A percentile compares a stretch with the other conserved stretches of the same genome.
phyloP scores from a whole-genome alignment of 2,113 vertebrate species.

The Orthonyx spaldingii region DNA sequence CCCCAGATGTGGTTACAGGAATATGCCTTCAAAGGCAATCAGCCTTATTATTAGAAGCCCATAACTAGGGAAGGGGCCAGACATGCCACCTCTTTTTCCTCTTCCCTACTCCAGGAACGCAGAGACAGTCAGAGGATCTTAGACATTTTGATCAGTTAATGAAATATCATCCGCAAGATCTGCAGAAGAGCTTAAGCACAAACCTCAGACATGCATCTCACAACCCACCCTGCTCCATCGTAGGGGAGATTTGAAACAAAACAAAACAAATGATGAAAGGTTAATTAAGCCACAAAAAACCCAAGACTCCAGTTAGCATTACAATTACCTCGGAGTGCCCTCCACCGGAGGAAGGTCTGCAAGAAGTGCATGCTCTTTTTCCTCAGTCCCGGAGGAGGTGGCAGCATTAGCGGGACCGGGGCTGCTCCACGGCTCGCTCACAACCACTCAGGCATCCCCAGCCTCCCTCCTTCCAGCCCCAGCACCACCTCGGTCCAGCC shows the following conservation, averaged over 20 bases:
- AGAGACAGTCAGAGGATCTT: fast-evolving
- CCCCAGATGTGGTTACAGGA: background rate
- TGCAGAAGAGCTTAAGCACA: background rate
- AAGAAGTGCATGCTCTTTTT: slow-evolving; percentile 67
- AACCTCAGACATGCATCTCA: background rate
- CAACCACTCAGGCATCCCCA: background rate
- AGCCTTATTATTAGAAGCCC: background rate
- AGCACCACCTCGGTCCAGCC: background rate
- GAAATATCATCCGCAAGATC: background rate
- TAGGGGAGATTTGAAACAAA: background rate
- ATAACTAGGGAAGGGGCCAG: background rate
- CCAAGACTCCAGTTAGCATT: background rate
- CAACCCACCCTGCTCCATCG: background rate
- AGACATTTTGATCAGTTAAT: background rate
- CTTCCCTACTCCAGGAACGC: background rate
- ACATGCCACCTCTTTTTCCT: background rate
- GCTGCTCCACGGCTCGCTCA: background rate
- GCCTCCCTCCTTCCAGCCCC: background rate
- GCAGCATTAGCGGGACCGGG: slow-evolving; percentile 32
- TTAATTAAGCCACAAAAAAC: slow-evolving; percentile 19
- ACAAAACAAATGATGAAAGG: background rate
- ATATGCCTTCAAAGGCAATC: background rate
- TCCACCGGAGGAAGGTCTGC: slow-evolving; percentile 68
- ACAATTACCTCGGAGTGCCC: slow-evolving; percentile 66
- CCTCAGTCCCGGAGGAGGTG: slow-evolving; percentile 31